Percentiles rank a stretch among this genome's conserved stretches.
These are phyloP conservation scores for Lophotis ruficrista DNA, from an alignment of 2,113 vertebrate species.

Conservation along the genomic window DNA sequence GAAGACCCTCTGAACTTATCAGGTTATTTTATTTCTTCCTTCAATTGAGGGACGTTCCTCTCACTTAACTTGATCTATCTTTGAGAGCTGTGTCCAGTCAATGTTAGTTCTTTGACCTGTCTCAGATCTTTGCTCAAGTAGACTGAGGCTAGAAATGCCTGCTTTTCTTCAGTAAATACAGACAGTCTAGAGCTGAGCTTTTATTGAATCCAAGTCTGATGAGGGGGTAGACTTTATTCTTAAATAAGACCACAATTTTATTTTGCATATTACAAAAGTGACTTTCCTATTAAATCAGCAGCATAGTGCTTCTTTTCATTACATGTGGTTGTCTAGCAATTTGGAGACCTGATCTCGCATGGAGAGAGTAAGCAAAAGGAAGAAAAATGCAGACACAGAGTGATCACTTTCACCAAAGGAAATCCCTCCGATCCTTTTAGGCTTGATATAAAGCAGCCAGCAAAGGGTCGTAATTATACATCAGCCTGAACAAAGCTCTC, in stretches of 20 bases:
- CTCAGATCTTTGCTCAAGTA: not conserved
- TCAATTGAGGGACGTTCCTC: not conserved
- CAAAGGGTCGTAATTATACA: conserved; percentile 55
- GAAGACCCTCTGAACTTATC: not conserved
- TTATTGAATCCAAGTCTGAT: not conserved
- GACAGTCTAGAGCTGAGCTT: not conserved
- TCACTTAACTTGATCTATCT: not conserved
- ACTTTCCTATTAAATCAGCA: not conserved
- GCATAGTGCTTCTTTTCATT: not conserved
- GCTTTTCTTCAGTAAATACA: not conserved
- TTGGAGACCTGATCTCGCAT: not conserved
- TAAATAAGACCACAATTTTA: not conserved
- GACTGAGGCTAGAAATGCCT: not conserved
- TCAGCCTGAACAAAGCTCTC: conserved; percentile 32
- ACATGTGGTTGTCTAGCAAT: not conserved
- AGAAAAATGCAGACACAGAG: not conserved
- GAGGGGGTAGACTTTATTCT: not conserved
- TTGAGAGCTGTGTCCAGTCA: not conserved
- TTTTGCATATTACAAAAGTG: not conserved
- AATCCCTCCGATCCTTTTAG: conserved; percentile 54
- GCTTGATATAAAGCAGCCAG: conserved; percentile 45
- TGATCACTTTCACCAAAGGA: conserved; percentile 41
- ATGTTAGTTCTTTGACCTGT: not conserved
- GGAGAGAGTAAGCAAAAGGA: not conserved
- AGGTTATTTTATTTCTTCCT: not conserved